These are phyloP conservation scores for Biston betularia DNA, from an alignment of 2,888 invertebrate genomes.

Conservation along the genomic window DNA sequence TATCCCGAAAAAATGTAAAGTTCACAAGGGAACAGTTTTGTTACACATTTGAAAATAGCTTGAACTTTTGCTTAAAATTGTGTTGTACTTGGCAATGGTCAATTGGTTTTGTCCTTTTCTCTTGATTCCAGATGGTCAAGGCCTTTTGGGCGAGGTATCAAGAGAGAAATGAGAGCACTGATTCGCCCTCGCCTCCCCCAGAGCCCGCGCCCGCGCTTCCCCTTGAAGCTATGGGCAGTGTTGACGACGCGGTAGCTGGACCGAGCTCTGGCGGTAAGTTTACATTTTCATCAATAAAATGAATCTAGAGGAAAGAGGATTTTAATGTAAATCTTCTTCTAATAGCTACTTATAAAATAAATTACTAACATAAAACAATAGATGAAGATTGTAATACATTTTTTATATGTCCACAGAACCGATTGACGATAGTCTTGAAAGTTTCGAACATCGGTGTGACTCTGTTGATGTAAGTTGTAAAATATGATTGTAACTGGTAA, in stretches of 20 bases:
- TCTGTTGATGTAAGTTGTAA: constrained; percentile 57
- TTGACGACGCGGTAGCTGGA: constrained; percentile 57
- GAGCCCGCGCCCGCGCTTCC: constrained; percentile 30
- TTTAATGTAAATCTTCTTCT: too few species aligned
- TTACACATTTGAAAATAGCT: too few species aligned
- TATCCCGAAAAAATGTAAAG: too few species aligned
- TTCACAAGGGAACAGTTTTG: too few species aligned
- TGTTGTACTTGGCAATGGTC: too few species aligned
- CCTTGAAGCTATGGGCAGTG: constrained; percentile 41
- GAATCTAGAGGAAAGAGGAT: too few species aligned
- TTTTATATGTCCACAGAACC: constrained; percentile 7
- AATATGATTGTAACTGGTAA: too few species aligned
- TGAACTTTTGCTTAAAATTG: too few species aligned
- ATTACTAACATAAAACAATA: too few species aligned
- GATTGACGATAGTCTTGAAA: background rate
- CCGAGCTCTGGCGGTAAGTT: constrained; percentile 38
- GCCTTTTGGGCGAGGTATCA: constrained; percentile 56
- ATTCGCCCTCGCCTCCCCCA: constrained; percentile 48
- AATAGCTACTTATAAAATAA: too few species aligned
- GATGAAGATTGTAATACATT: too few species aligned
- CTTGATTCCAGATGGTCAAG: constrained; percentile 48
- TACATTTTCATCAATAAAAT: background rate
- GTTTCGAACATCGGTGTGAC: constrained; percentile 41
- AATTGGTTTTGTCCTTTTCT: background rate
- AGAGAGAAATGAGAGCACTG: constrained; percentile 54